Evolutionary conservation across 35 echinoderm and acorn worm genomes (phyloP).

Genomic region (Lytechinus pictus): DNA sequence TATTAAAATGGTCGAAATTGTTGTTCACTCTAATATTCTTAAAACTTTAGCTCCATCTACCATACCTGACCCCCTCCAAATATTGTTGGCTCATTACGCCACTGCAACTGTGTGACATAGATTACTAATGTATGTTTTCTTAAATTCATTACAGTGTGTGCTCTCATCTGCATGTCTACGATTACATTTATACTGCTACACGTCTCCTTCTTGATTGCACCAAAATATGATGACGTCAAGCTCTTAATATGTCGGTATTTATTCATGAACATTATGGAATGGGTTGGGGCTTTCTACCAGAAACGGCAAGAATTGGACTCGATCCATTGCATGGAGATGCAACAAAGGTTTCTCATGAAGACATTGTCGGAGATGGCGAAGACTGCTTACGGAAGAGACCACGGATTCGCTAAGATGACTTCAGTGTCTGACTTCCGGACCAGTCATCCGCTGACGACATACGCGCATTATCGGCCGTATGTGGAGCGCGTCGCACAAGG

Average conservation of each 20-base stretch:
- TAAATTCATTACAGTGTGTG: too few relatives aligned
- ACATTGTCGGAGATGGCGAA: slow-evolving; percentile 41
- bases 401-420: slow-evolving; percentile 59
- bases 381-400: slow-evolving; percentile 60
- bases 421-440: slow-evolving; percentile 61
- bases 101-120: too few relatives aligned
- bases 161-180: too few relatives aligned
- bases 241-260: background rate
- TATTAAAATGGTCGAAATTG: too few relatives aligned
- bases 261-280: background rate
- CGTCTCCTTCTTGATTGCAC: background rate
- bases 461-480: slow-evolving; percentile 65
- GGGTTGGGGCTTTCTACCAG: background rate
- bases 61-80: too few relatives aligned
- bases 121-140: too few relatives aligned
- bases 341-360: slow-evolving; percentile 54
- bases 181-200: background rate
- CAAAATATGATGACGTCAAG: background rate
- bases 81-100: too few relatives aligned
- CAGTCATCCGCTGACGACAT: slow-evolving; percentile 71
- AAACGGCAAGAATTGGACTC: background rate
- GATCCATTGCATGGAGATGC: background rate
- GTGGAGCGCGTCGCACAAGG: slow-evolving; percentile 69
- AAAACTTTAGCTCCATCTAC: too few relatives aligned
- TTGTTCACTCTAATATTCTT: too few relatives aligned